These are phyloP conservation scores for Holacanthus passer DNA, from an alignment of 2,113 vertebrate genomes.

Conservation along the genomic window DNA sequence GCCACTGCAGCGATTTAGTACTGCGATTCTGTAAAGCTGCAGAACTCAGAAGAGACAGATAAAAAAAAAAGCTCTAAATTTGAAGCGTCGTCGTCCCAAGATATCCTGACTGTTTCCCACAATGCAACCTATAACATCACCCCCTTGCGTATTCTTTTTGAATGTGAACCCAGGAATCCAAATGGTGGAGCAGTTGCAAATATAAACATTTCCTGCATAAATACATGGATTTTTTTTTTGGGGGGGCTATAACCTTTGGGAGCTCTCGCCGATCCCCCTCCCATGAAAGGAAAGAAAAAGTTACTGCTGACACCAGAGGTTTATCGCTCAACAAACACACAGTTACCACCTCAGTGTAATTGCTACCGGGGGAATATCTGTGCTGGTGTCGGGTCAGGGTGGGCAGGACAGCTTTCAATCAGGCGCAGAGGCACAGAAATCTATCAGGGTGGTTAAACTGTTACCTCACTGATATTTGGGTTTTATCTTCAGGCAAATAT, in stretches of 20 bases:
- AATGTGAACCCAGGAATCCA: too few species aligned
- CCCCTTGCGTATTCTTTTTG: too few species aligned
- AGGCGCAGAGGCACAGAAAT: slow-evolving; percentile 1
- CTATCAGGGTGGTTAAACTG: not conserved
- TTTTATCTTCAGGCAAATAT: slow-evolving; percentile 14
- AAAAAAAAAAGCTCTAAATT: too few species aligned
- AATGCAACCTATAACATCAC: not conserved
- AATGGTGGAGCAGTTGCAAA: not conserved
- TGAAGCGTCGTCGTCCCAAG: not conserved
- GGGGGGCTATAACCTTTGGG: not conserved
- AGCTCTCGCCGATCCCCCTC: not conserved
- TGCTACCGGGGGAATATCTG: slow-evolving; percentile 3
- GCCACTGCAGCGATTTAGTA: not conserved
- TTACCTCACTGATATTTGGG: not conserved
- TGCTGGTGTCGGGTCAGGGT: slow-evolving; percentile 1
- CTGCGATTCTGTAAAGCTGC: not conserved
- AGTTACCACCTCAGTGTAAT: slow-evolving; percentile 32
- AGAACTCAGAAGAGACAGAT: too few species aligned
- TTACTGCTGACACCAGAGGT: slow-evolving; percentile 37
- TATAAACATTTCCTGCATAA: not conserved
- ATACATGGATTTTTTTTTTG: not conserved
- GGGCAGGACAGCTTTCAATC: slow-evolving; percentile 39
- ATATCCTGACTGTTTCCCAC: not conserved
- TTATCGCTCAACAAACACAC: slow-evolving; percentile 41
- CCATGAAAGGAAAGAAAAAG: slow-evolving; percentile 13